Base-by-base conservation (phyloP, 2,797 vertebrate genomes). In the Argya squamiceps region DNA sequence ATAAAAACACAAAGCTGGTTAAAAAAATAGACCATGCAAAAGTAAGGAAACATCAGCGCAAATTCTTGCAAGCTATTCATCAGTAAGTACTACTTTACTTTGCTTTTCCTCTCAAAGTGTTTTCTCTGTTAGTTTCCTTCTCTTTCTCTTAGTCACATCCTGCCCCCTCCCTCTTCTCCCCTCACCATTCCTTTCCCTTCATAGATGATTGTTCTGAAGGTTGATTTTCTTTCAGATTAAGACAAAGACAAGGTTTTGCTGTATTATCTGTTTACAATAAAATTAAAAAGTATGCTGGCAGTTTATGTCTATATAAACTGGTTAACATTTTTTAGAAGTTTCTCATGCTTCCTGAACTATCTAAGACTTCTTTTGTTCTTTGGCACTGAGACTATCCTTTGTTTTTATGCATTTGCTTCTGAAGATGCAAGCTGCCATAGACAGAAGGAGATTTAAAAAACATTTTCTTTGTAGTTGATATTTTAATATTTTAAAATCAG, bases 41-140 rank as follows among this genome's bases (percentile, higher is more conserved):
- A 99, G 99, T 99, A 98, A 99, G 99, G 97, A 99, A 99, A 98
- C 99, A 99, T 98, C 99, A 99, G 97, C 99, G 99, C 91, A 99
- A 99, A 98, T 99, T 99, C 97, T 98, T 99, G 97, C 99, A 99
- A 99, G 99, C 99, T 99, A 99, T 99, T 98, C 99, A 99, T 98
- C 99, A 99, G 99, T 99, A 99, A 99, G 99, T 99, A 98, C 89
- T 50, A 18, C 78, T 90, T 95, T 87, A 44, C 68, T 95, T 95
- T 95, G 30, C 8, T 84, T 96, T 87, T 93, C 44, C 50, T 85
- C 30, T 74, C 30, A n/a, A 83, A 20, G 27, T 67, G 39, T 62
- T 55, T 68, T 70, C 26, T 53, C 6, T 82, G 18, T 62, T 55
- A 75, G 53, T 49, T 87, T 71, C 12, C 24, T 37, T 79, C 20